Evolutionary conservation across 2,888 invertebrate genomes (phyloP).

Genomic region (Drosophila monieri): DNA sequence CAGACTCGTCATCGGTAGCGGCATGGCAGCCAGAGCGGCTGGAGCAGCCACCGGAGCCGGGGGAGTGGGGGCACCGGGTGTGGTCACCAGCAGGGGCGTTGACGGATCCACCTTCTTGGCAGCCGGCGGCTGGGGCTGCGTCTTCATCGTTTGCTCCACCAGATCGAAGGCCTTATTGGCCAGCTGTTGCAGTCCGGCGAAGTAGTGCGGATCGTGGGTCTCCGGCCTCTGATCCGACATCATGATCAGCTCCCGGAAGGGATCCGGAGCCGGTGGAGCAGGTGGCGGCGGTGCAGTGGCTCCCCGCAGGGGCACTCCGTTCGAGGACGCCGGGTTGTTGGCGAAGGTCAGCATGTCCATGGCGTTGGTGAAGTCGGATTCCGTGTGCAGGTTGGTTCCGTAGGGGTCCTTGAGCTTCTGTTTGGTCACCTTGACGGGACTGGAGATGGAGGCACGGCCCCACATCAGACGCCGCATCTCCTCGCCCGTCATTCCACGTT

Average conservation of each 20-base stretch:
- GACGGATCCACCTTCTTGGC: slow-evolving; percentile 25
- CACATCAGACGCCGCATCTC: slow-evolving; percentile 94
- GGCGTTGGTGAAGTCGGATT: slow-evolving; percentile 87
- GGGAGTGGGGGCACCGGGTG: slow-evolving; percentile 4
- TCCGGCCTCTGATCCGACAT: slow-evolving; percentile 84
- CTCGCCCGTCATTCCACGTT: slow-evolving; percentile 93
- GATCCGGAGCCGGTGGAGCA: slow-evolving; percentile 84
- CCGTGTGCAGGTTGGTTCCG: slow-evolving; percentile 70
- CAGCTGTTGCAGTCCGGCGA: slow-evolving; percentile 85
- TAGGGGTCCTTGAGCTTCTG: slow-evolving; percentile 85
- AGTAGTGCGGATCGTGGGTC: slow-evolving; percentile 77
- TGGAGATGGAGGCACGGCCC: slow-evolving; percentile 94
- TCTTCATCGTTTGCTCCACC: slow-evolving; percentile 84
- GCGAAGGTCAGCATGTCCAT: slow-evolving; percentile 94
- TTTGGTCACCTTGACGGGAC: slow-evolving; percentile 90
- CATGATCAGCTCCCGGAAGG: slow-evolving; percentile 87
- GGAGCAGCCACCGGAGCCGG: slow-evolving; percentile 15
- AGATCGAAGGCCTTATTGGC: slow-evolving; percentile 87
- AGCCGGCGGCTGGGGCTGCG: slow-evolving; percentile 49
- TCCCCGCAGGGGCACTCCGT: slow-evolving; percentile 51
- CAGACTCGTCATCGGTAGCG: slow-evolving; percentile 65
- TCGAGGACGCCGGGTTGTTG: slow-evolving; percentile 85
- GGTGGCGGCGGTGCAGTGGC: slow-evolving; percentile 15
- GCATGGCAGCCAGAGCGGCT: slow-evolving; percentile 23
- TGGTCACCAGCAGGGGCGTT: neutral